Evolutionary conservation across 2,797 vertebrate genomes (phyloP), one percentile per base, ranked within the genome.

Genomic region (Sparidentex hasta): DNA sequence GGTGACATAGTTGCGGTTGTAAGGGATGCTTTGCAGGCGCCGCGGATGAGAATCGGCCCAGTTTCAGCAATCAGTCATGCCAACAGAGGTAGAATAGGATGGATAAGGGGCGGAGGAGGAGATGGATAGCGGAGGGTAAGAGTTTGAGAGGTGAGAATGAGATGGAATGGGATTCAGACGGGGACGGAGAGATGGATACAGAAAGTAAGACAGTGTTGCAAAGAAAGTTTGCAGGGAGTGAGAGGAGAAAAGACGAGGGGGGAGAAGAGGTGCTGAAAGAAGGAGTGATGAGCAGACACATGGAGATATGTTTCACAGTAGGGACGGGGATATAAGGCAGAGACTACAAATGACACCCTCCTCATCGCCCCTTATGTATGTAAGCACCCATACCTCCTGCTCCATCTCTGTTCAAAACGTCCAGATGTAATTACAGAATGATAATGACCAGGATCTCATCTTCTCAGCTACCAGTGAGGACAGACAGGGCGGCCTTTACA

Each of bases 71-170:
- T 92, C 92, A 92, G 90, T 92, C 91, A 90, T 80, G 92, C 87
- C 90, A 90, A 86, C 74, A 88, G 84, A 82, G 86, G 87, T 29
- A 81, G 88, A 93, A 90, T 82, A 70, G 88, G 88, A 90, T 82
- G 76, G 87, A 86, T 83, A 48, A 67, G 84, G 81, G 74, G 83
- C 12, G 69, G 82, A 77, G 79, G 89, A 67, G 76, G 84, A 91
- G 91, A 91, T 76, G 80, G 78, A 86, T 81, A 55, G 86, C n/a
- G 79, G 81, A 75, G 86, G 71, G 84, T 66, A 41, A 74, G 83
- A 80, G 87, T 90, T 84, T 86, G 85, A 93, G 86, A 92, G 91
- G 89, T 87, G 91, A 88, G 85, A 92, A 92, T 91, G 90, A 91
- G 89, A 91, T 71, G 61, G 81, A 87, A 87, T 84, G 63, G 78